Conservation (phyloP, 2,888 invertebrate genomes). For the Dolichopus griseipennis region DNA sequence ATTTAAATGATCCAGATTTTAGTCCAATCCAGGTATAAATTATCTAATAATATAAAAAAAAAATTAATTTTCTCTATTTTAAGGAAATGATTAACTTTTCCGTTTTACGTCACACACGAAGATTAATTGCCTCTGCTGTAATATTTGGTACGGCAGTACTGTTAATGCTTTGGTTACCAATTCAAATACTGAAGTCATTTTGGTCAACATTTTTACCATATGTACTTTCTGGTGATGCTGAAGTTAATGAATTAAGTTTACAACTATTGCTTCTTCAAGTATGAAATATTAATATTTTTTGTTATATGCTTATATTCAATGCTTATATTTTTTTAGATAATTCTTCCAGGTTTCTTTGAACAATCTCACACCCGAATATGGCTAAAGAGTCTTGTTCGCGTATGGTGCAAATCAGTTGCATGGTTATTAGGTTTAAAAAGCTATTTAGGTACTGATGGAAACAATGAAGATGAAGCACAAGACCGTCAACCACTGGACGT, state of each 20-base stretch:
- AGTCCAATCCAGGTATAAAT: slow-evolving; percentile 82
- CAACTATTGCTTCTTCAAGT: slow-evolving; percentile 84
- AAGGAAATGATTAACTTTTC: slow-evolving; percentile 97
- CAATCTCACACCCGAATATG: slow-evolving; percentile 93
- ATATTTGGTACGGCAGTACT: slow-evolving; percentile 94
- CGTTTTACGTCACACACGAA: slow-evolving; percentile 79
- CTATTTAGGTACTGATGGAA: slow-evolving; percentile 67
- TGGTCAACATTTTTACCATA: slow-evolving; percentile 91
- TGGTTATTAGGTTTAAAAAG: slow-evolving; percentile 80
- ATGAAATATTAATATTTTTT: slow-evolving; percentile 20
- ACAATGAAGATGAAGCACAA: slow-evolving; percentile 30
- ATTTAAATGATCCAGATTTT: slow-evolving; percentile 97
- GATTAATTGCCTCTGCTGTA: slow-evolving; percentile 86
- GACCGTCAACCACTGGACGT: slow-evolving; percentile 32
- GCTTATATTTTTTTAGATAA: slow-evolving; percentile 50
- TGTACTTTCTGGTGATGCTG: slow-evolving; percentile 77
- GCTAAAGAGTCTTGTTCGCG: slow-evolving; percentile 79
- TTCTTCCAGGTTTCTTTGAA: slow-evolving; percentile 90
- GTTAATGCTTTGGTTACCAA: slow-evolving; percentile 92
- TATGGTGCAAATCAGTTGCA: slow-evolving; percentile 79
- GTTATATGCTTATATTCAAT: too few relatives aligned
- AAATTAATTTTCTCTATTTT: slow-evolving; percentile 20
- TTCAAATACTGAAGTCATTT: slow-evolving; percentile 69
- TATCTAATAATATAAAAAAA: neutral
- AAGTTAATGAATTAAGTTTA: slow-evolving; percentile 88